Base-by-base conservation (phyloP, 2,888 invertebrate species). In the Creontiades dilutus region DNA sequence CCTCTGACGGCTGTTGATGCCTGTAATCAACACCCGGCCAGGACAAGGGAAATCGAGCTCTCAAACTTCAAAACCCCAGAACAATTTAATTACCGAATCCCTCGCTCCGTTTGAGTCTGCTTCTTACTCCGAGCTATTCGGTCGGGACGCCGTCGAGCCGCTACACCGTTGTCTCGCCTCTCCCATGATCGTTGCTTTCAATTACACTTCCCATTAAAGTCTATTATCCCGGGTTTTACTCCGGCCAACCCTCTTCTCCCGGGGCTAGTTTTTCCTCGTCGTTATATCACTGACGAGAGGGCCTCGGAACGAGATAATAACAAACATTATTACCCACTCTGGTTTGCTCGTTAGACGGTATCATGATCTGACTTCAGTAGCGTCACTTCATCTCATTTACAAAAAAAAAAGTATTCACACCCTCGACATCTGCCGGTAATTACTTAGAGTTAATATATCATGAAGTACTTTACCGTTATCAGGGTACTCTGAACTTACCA, bases 51-150 rank as follows among this genome's bases (percentile, higher is more conserved):
- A 68, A 68, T 68, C 27, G 23, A 23, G 68, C 68, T 68, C 27
- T 23, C 68, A 68, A 68, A 23, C 23, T 68, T 7, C 23, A 68
- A 68, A 68, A 23, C 68, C 27, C 68, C 12, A 68, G 23, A 27
- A 68, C 68, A 68, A 68, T 68, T 68, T 68, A 68, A 68, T 68
- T 68, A 68, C 68, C 68, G 68, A 68, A 68, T 68, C 68, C 27
- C 68, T 68, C 23, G 23, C 68, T 68, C 68, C 68, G 68, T 68
- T 57, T 68, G 68, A 12, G 68, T 68, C 68, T 68, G 68, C 23
- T 68, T 68, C 68, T 68, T 68, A 19, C 23, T 19, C n/a, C 11
- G 68, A 23, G 27, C 68, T 68, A 68, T 68, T 68, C 23, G 23
- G 68, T 12, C 7, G 23, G 68, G 68, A 19, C 68, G 23, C 68